Base-by-base conservation (phyloP, 2,888 invertebrate genomes). In the Folsomia candida region DNA sequence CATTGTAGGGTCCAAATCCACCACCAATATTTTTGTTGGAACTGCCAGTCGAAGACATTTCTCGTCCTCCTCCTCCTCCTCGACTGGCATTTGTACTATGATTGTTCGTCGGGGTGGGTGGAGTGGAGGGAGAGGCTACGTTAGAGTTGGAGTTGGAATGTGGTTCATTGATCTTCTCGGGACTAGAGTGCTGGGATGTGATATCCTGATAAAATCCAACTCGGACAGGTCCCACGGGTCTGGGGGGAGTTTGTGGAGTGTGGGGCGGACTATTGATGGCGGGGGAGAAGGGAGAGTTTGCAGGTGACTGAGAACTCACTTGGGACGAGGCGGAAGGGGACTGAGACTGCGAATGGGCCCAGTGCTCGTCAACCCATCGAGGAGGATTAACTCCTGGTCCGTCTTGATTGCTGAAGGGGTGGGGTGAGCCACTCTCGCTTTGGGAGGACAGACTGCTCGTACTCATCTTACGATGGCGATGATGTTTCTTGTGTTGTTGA, bases 161-260 rank as follows among this genome's bases (percentile, higher is more conserved):
- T 2, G 69, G 37, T 26, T 78, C 78, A 22, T 72, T 75, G 14
- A 71, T 62, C 63, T 81, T 81, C 20, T 81, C 81, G 6, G 81
- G 81, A 71, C 81, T 81, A 67, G 78, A 78, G 69, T 80, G 79
- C 68, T 81, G 80, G 11, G 80, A 80, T 26, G 90, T 91, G 18
- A 76, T 74, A 79, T 93, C 93, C 82, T 94, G 93, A 83, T 94
- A 93, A 82, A 94, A 94, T 2, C 93, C 93, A 47, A 92, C 93
- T 78, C 93, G 87, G 3, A 93, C 90, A 2, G 92, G 90, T 0
- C 92, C 92, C 18, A 89, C 87, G 0, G 90, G 89, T 81, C 90
- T 89, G 0, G 87, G 85, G 4, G 89, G 86, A n/a, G 78, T 77
- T 60, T 76, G 78, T 2, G 79, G 79, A 1, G 76, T 75, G 75